phyloP scores from a whole-genome alignment of 2,888 invertebrate genomes.

The Yponomeuta cagnagella region DNA sequence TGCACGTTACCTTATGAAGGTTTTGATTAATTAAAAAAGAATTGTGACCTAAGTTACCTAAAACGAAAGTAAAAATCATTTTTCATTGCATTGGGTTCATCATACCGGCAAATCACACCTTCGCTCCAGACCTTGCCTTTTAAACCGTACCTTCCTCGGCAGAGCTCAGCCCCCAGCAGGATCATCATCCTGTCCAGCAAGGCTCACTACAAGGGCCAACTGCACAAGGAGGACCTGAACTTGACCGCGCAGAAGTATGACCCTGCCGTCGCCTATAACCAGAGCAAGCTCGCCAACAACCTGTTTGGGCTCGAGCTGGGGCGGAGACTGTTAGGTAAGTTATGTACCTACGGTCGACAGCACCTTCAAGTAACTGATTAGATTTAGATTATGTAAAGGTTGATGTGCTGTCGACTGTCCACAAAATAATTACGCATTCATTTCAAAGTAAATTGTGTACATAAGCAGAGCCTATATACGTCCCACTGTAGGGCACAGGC shows the following conservation, averaged over 20 bases:
- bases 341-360: background rate
- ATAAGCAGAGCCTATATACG: no score
- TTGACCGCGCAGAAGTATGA: conserved; percentile 71
- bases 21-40: no score
- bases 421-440: no score
- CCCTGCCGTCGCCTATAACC: conserved; percentile 79
- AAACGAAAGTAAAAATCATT: background rate
- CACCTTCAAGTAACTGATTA: no score
- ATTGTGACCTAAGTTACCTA: no score
- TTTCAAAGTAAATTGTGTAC: no score
- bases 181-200: conserved; percentile 84
- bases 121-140: no score
- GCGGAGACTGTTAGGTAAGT: conserved; percentile 75
- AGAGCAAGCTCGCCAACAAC: conserved; percentile 88
- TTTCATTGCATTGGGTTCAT: background rate
- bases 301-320: conserved; percentile 84
- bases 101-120: no score
- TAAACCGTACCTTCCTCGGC: conserved; percentile 5
- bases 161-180: conserved; percentile 81
- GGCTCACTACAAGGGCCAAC: conserved; percentile 80
- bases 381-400: no score
- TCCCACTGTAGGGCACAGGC: no score
- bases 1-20: no score
- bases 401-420: no score
- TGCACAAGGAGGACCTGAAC: conserved; percentile 83